These are phyloP conservation scores for Candoia aspera DNA, from an alignment of 2,113 vertebrate genomes.

Conservation along the genomic window DNA sequence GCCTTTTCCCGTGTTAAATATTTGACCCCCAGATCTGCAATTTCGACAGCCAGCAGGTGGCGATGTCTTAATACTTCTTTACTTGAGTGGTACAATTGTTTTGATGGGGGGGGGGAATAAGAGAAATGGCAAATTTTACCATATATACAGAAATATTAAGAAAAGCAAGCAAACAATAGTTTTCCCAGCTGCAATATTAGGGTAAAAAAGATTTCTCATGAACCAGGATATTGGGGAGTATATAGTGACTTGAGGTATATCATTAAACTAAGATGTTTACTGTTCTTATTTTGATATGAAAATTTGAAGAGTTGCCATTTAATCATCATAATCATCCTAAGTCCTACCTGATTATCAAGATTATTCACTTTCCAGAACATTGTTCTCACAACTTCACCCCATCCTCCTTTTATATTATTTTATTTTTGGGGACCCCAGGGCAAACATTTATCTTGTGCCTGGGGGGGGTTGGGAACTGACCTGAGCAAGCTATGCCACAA, in stretches of 20 bases:
- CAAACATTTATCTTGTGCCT: neutral
- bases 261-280: neutral
- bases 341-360: neutral
- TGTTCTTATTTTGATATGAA: neutral
- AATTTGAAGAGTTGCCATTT: neutral
- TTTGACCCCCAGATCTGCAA: neutral
- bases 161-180: neutral
- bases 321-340: no score
- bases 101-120: no score
- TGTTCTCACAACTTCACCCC: neutral
- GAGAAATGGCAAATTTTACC: neutral
- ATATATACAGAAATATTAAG: neutral
- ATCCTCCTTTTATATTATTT: neutral
- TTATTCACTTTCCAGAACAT: neutral
- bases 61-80: neutral
- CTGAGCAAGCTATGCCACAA: slow-evolving; percentile 37
- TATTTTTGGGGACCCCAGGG: neutral
- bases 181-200: neutral
- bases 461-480: neutral
- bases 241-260: neutral
- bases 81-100: no score
- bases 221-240: neutral
- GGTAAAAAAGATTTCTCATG: neutral
- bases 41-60: neutral
- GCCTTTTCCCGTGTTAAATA: neutral